Evolutionary conservation across 2,888 invertebrate species (phyloP).

Genomic region (Osmoderma eremita): DNA sequence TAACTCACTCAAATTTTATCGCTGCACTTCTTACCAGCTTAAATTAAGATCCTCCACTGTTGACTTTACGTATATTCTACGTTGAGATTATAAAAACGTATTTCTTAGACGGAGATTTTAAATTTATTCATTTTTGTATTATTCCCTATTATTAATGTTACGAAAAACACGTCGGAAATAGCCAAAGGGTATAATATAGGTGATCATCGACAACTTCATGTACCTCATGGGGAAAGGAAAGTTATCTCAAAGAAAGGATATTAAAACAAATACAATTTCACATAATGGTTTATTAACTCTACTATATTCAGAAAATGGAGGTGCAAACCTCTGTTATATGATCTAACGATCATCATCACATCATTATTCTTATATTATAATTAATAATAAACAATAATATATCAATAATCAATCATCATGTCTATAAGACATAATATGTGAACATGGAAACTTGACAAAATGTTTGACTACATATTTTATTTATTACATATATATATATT

Average conservation of each 20-base stretch:
- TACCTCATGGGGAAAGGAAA: no score
- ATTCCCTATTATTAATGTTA: no score
- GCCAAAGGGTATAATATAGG: no score
- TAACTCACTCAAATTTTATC: no score
- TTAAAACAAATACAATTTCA: slow-evolving; percentile 61
- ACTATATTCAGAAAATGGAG: slow-evolving; percentile 75
- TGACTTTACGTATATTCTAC: no score
- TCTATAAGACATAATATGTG: slow-evolving; percentile 63
- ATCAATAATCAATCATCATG: slow-evolving; percentile 61
- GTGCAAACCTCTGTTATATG: slow-evolving; percentile 65
- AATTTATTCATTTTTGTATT: no score
- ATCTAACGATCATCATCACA: slow-evolving; percentile 78
- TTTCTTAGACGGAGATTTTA: no score
- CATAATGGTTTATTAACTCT: slow-evolving; percentile 81
- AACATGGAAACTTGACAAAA: slow-evolving; percentile 63
- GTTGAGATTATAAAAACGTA: no score
- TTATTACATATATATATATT: slow-evolving; percentile 46
- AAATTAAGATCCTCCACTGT: no score
- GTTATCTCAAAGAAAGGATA: slow-evolving; percentile 25
- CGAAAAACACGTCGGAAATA: no score
- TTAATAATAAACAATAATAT: slow-evolving; percentile 65
- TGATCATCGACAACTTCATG: no score
- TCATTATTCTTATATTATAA: slow-evolving; percentile 68
- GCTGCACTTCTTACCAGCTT: no score
- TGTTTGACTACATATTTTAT: slow-evolving; percentile 59